Evolutionary conservation across 2,113 vertebrate species (phyloP).

Genomic region (Thamnaconus septentrionalis): DNA sequence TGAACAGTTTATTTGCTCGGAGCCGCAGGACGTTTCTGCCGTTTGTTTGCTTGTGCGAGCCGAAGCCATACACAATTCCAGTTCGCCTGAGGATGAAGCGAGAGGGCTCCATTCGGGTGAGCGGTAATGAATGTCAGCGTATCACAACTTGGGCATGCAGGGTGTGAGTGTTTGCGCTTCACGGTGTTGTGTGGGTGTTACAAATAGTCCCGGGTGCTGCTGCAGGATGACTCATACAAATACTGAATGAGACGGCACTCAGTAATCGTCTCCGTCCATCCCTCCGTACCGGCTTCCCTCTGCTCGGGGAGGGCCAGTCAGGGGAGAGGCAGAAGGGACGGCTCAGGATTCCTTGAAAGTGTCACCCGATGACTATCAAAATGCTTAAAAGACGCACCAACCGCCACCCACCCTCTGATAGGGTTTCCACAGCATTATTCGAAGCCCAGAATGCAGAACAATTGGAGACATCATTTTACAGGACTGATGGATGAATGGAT

Average conservation of each 20-base stretch:
- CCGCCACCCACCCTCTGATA: too few species aligned
- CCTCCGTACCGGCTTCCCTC: constrained; percentile 49
- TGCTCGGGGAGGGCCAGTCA: constrained; percentile 44
- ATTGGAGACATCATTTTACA: too few species aligned
- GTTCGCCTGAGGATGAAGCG: constrained; percentile 2
- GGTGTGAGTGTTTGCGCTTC: neutral
- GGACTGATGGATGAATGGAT: too few species aligned
- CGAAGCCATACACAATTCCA: constrained; percentile 6
- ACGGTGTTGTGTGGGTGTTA: constrained; percentile 47
- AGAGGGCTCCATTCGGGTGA: neutral
- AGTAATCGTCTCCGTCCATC: constrained; percentile 60
- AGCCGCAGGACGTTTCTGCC: constrained; percentile 5
- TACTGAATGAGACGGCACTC: constrained; percentile 66
- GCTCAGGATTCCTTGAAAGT: constrained; percentile 50
- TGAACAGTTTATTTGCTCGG: neutral
- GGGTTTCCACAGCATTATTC: too few species aligned
- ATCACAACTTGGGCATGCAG: constrained; percentile 23
- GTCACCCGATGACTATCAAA: constrained; percentile 26
- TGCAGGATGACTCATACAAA: constrained; percentile 72
- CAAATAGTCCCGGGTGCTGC: constrained; percentile 59
- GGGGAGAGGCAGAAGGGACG: constrained; percentile 30
- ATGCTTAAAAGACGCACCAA: too few species aligned
- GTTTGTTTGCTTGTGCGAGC: constrained; percentile 3
- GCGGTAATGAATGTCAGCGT: constrained; percentile 2
- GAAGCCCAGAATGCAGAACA: too few species aligned